Evolutionary conservation across 1,140 invertebrate species (phyloP).

Genomic region (Helicoverpa armigera): DNA sequence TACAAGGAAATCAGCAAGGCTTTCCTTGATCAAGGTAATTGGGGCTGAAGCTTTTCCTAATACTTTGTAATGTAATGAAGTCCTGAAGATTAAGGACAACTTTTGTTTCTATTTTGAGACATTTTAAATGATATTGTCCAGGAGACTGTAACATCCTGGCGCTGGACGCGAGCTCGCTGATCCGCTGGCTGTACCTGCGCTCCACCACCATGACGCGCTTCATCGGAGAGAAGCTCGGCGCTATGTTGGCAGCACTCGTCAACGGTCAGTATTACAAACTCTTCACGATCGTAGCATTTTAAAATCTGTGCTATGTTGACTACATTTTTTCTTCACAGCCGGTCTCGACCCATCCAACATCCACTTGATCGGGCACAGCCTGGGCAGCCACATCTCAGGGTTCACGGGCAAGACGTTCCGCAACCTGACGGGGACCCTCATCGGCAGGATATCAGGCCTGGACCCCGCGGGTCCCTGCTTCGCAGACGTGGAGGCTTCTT

Average conservation of each 20-base stretch:
- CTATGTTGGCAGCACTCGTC: slow-evolving; percentile 67
- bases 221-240: slow-evolving; percentile 76
- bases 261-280: slow-evolving; percentile 60
- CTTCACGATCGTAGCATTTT: no score
- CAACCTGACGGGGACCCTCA: slow-evolving; percentile 73
- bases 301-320: no score
- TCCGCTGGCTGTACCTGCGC: slow-evolving; percentile 78
- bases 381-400: slow-evolving; percentile 94
- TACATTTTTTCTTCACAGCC: slow-evolving; percentile 54
- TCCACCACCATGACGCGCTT: slow-evolving; percentile 77
- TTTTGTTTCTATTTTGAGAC: no score
- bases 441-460: slow-evolving; percentile 89
- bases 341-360: slow-evolving; percentile 84
- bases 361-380: slow-evolving; percentile 94
- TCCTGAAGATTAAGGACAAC: no score
- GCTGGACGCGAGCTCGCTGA: slow-evolving; percentile 64
- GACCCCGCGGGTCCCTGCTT: slow-evolving; percentile 92
- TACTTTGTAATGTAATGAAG: no score
- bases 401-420: slow-evolving; percentile 88
- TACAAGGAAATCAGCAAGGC: slow-evolving; percentile 70
- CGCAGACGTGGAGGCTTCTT: slow-evolving; percentile 82
- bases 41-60: no score
- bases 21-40: slow-evolving; percentile 63
- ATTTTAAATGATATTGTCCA: background rate
- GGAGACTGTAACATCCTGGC: slow-evolving; percentile 13